Evolutionary conservation across 2,797 vertebrate species (phyloP), one percentile per base, ranked within the genome.

Genomic region (Cyclura pinguis): DNA sequence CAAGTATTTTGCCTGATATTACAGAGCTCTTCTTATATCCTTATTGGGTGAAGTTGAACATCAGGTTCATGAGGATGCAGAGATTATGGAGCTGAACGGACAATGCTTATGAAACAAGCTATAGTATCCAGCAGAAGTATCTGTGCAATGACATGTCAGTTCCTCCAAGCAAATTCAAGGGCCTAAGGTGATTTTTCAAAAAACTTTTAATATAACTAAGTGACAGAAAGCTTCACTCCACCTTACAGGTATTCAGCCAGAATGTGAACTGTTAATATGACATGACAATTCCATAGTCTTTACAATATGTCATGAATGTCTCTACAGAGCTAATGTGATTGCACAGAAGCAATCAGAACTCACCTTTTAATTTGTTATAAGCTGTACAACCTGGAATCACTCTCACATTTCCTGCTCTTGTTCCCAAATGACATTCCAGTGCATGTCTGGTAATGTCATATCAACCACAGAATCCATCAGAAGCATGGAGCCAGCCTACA

Each of bases 381-480:
- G 78, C 18, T 74, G 42, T 12, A 86, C 83, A 88, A 57, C 52
- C 62, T 89, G 59, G 82, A 78, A 74, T 85, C 90, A 64, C 59
- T 83, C 82, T 88, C 77, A 78, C 14, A 52, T 74, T 72, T 90
- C 85, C 80, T 92, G 69, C 57, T 90, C 50, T 74, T 92, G 83
- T 80, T 88, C 82, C 76, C 80, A 42, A 72, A 80, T 77, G 88
- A 93, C 90, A 93, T 47, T 76, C 90, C 85, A 90, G 88, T 82
- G 8, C 32, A 78, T n/a, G 42, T 55, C 59, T 86, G 80, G 87
- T 9, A 78, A 78, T n/a, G 83, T 35, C 91, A 87, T 57, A 77
- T 18, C 85, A 91, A 69, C 83, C 85, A 50, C 0, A 29, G 80
- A 92, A 74, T 57, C 88, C 59, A 6, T 38, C 80, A 89, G 87